phyloP scores from a whole-genome alignment of 2,113 vertebrate species.

The Archilochus colubris region DNA sequence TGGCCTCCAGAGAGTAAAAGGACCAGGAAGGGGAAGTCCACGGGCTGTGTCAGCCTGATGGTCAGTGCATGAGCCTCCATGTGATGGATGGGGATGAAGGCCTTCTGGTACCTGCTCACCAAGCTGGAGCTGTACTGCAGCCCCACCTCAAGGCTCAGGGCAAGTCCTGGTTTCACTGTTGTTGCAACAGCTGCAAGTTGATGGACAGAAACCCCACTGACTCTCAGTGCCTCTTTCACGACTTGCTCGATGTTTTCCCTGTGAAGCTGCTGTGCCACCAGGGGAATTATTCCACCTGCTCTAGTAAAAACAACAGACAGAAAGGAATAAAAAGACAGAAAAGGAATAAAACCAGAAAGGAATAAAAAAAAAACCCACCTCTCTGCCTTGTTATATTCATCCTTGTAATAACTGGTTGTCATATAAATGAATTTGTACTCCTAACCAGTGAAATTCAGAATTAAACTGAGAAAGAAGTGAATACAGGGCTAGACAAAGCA shows the following conservation, averaged over 20 bases:
- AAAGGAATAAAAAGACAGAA: not conserved
- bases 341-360: no score
- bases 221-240: constrained; percentile 83
- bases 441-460: no score
- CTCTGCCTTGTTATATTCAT: not conserved
- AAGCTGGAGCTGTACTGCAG: constrained; percentile 84
- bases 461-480: no score
- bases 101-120: constrained; percentile 80
- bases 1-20: constrained; percentile 94
- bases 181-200: constrained; percentile 89
- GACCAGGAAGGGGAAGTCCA: constrained; percentile 93
- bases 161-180: constrained; percentile 90
- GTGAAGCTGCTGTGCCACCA: constrained; percentile 90
- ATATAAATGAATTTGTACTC: no score
- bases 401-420: no score
- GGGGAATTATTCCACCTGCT: constrained; percentile 90
- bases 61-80: constrained; percentile 98
- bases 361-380: not conserved
- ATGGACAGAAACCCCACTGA: constrained; percentile 72
- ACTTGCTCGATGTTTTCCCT: constrained; percentile 85
- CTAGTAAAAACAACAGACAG: constrained; percentile 66
- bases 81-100: constrained; percentile 95
- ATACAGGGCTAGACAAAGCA: no score
- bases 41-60: constrained; percentile 79
- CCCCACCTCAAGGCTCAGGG: constrained; percentile 86